Conservation (phyloP, 2,113 vertebrate species). For the Illadopsis cleaveri region DNA sequence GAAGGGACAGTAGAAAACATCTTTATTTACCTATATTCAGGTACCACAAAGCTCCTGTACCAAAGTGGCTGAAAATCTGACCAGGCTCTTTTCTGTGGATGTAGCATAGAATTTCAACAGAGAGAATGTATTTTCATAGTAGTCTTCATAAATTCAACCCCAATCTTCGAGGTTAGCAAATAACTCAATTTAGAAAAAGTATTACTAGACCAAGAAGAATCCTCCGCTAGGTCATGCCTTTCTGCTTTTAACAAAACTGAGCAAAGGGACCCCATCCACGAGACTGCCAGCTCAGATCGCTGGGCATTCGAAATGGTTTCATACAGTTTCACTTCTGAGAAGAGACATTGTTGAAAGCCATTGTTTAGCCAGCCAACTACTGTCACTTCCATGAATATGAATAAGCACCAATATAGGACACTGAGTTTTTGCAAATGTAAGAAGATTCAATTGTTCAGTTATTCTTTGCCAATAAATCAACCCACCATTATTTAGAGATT, state of each 20-base stretch:
- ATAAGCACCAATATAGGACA: conserved; percentile 52
- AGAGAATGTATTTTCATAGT: background rate
- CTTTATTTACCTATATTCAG: background rate
- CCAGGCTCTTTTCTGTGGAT: background rate
- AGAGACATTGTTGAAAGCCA: conserved; percentile 8
- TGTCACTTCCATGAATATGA: conserved; percentile 52
- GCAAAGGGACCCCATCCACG: background rate
- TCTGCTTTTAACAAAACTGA: background rate
- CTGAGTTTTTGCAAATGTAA: conserved; percentile 28
- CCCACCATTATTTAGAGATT: background rate
- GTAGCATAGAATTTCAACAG: background rate
- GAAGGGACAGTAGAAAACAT: background rate
- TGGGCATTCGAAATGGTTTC: background rate
- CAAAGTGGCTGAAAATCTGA: background rate
- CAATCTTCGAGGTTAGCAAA: background rate
- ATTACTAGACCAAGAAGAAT: background rate
- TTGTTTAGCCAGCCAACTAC: conserved; percentile 47
- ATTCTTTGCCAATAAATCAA: conserved; percentile 32
- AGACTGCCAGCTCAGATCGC: background rate
- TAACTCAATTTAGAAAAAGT: background rate
- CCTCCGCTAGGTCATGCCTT: background rate
- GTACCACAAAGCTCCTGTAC: background rate
- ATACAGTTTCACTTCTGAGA: conserved; percentile 40
- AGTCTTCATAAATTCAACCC: background rate
- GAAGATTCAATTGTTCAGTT: background rate